Percentiles rank a stretch among this genome's conserved stretches.
These are phyloP conservation scores for Reinhardtius hippoglossoides DNA, from an alignment of 2,113 vertebrate species.

Conservation along the genomic window DNA sequence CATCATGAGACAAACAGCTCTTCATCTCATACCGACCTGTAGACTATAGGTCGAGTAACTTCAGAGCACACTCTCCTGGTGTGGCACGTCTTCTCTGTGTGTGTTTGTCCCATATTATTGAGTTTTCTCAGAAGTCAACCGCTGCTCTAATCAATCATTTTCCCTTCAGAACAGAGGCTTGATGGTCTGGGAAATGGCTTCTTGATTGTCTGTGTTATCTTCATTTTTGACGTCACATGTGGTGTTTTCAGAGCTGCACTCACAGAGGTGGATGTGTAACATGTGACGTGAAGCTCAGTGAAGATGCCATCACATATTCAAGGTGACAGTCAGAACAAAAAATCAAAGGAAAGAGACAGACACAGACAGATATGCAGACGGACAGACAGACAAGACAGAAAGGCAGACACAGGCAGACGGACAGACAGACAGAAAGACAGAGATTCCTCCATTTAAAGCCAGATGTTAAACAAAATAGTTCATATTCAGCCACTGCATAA, in stretches of 20 bases:
- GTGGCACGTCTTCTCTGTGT: neutral
- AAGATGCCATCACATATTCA: neutral
- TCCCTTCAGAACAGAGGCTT: neutral
- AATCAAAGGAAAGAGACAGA: neutral
- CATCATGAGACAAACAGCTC: slow-evolving; percentile 41
- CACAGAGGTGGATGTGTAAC: neutral
- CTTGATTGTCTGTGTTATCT: neutral
- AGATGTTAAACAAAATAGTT: neutral
- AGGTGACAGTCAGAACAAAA: neutral
- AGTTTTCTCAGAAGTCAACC: neutral
- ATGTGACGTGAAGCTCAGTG: neutral
- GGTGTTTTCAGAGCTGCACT: neutral
- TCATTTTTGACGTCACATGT: neutral
- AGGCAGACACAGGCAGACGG: too few species aligned
- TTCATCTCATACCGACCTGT: slow-evolving; percentile 6
- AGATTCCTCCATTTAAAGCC: too few species aligned
- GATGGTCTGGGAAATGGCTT: neutral
- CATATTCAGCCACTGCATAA: neutral
- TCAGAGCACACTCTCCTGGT: neutral
- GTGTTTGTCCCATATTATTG: neutral
- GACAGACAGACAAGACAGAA: too few species aligned
- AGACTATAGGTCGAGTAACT: too few species aligned
- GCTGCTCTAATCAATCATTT: neutral
- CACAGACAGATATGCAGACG: neutral
- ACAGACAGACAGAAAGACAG: too few species aligned